Base-by-base conservation (phyloP, 2,888 invertebrate species). In the Melipona bicolor region DNA sequence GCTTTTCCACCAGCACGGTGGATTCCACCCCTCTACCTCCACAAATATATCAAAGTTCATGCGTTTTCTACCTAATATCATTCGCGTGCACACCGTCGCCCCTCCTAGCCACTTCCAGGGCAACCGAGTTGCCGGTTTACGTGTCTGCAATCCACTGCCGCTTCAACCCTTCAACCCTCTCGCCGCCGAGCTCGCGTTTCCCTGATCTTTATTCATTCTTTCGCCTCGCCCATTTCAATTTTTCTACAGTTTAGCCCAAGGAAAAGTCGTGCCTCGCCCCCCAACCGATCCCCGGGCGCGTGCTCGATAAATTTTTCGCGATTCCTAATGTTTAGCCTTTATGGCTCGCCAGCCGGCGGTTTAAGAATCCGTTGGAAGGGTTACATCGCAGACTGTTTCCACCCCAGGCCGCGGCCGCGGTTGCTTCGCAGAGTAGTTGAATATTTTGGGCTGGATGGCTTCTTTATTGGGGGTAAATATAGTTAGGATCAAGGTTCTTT, bases 41-140 rank as follows among this genome's bases (percentile, higher is more conserved):
- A 88, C 90, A 90, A 93, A 94, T 94, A 94, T 94, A 94, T 94
- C 94, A 94, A 93, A 94, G 94, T 94, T 94, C 93, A 94, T 94
- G 93, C 93, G 93, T 94, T 93, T 43, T 92, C 93, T 91, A 94
- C 93, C 93, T 94, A 93, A 94, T 94, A 94, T 93, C 92, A 92
- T 91, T 92, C 91, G 92, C 92, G 91, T 90, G 90, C 91, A 88
- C 88, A 85, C 75, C 76, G 68, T 77, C 82, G 70, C 80, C 83
- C 81, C 86, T 83, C 87, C 78, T 78, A 79, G 85, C 83, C 59
- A 77, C 78, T 81, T 77, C 72, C 49, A 83, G 54, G 77, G 77
- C 80, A 87, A 88, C 89, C 86, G 85, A 91, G 90, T 92, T 90
- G 90, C 83, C 86, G 85, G 88, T 91, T 93, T 91, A 91, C 92